Percentiles rank a stretch among this genome's conserved stretches.
Evolutionary conservation across 2,113 vertebrate species (phyloP).

Genomic region (Emydura subglobosa): DNA sequence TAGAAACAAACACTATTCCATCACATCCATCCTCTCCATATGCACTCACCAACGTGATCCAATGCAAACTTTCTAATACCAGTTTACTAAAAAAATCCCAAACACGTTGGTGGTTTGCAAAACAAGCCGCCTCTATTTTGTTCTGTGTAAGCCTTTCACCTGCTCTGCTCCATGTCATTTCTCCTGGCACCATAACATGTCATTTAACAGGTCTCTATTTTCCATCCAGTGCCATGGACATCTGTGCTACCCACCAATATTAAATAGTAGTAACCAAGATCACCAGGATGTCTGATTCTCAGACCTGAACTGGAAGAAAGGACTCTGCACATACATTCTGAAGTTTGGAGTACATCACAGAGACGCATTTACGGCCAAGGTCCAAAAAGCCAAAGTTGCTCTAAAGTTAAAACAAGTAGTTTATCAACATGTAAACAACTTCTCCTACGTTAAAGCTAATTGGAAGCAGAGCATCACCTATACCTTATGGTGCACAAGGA

Average conservation of each 20-base stretch:
- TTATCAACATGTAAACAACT: background rate
- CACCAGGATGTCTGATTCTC: background rate
- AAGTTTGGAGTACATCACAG: background rate
- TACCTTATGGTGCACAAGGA: background rate
- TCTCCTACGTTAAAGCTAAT: background rate
- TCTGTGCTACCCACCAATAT: background rate
- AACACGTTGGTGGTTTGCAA: rapidly evolving
- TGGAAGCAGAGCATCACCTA: background rate
- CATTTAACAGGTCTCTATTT: rapidly evolving
- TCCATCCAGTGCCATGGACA: background rate
- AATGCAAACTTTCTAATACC: background rate
- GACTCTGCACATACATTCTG: background rate
- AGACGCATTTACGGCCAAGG: rapidly evolving
- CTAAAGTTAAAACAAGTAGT: background rate
- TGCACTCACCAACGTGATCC: rapidly evolving
- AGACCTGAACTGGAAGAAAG: background rate
- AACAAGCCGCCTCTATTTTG: background rate
- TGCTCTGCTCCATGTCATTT: rapidly evolving
- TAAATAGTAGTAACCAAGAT: background rate
- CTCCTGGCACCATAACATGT: rapidly evolving
- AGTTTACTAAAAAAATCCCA: background rate
- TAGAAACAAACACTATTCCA: background rate
- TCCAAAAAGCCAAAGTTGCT: rapidly evolving
- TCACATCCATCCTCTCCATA: background rate
- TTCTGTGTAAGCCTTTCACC: background rate